These are phyloP conservation scores for Acanthiza pusilla DNA, from an alignment of 2,797 vertebrate genomes.

Conservation along the genomic window DNA sequence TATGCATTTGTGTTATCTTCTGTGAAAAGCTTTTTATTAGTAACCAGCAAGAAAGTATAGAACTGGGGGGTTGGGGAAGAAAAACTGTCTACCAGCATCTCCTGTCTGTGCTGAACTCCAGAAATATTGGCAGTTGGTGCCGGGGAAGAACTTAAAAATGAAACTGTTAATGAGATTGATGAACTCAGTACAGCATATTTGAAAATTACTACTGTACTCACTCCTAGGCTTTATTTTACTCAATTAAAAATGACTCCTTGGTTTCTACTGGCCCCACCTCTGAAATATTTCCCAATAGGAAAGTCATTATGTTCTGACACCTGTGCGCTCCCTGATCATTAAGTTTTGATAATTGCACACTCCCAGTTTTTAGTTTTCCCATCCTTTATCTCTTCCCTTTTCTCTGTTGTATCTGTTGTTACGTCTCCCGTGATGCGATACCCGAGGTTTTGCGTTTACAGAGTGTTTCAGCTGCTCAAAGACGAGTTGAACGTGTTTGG, in stretches of 20 bases:
- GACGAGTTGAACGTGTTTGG: not conserved
- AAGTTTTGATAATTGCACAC: not conserved
- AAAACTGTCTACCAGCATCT: not conserved
- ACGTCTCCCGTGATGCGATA: accelerated
- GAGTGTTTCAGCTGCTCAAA: not conserved
- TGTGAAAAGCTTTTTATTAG: not conserved
- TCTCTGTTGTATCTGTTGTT: not conserved
- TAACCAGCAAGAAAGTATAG: not conserved
- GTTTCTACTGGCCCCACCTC: slow-evolving; percentile 32
- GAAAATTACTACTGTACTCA: not conserved
- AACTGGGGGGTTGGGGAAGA: not conserved
- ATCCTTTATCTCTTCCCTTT: not conserved
- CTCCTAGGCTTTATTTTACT: not conserved
- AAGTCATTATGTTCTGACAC: not conserved
- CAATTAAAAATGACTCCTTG: slow-evolving; percentile 44
- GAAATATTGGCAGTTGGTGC: not conserved
- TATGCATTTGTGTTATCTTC: not conserved
- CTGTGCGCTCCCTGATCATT: not conserved
- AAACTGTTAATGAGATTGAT: not conserved
- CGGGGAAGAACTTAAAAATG: not conserved
- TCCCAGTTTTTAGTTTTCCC: not conserved
- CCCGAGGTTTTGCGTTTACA: not conserved
- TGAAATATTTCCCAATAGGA: slow-evolving; percentile 13
- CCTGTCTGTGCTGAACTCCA: not conserved
- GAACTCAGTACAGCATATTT: not conserved